Base-by-base conservation (phyloP, 2,113 vertebrate species). In the Micromys minutus region DNA sequence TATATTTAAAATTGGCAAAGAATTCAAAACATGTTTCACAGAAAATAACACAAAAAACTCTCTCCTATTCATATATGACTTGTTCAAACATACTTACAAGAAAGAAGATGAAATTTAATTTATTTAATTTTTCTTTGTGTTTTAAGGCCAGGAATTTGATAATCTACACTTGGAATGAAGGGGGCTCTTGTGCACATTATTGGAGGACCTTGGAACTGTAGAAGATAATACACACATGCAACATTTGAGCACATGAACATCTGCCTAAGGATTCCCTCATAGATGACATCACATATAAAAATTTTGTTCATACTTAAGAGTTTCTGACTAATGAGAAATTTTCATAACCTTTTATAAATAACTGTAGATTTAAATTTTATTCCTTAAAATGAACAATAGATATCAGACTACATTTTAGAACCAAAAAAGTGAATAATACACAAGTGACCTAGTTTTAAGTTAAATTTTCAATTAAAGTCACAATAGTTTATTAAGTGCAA, bases 281-380 rank as follows among this genome's bases (percentile, higher is more conserved):
- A 12, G 22, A 16, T 61, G 2, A 81, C 24, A n/a, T 86, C 50
- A 55, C 7, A 92, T 61, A 71, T 80, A 31, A 52, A 7, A 39
- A 29, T 50, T 29, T 63, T 65, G 1, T 2, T 86, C 6, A 71
- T 50, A 42, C 24, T 63, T 75, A 67, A n/a, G 6, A 8, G 69
- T 90, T 95, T 83, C 61, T 72, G 22, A 94, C 57, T 86, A 75
- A 65, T 93, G 8, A 93, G 36, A 67, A 47, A 34, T 74, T 19
- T 59, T 31, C 65, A 89, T 24, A 91, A 65, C 77, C 34, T 69
- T 90, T 2, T 24, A 90, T 34, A 85, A 86, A 67, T 69, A 79
- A 29, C 5, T 50, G 6, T 19, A 94, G 47, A 88, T 94, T 71
- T 87, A 50, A 96, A 67, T n/a, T 85, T 81, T 89, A 89, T 52